These are phyloP conservation scores for Amphiduros pacificus DNA, from an alignment of 2,888 invertebrate genomes.

Conservation along the genomic window DNA sequence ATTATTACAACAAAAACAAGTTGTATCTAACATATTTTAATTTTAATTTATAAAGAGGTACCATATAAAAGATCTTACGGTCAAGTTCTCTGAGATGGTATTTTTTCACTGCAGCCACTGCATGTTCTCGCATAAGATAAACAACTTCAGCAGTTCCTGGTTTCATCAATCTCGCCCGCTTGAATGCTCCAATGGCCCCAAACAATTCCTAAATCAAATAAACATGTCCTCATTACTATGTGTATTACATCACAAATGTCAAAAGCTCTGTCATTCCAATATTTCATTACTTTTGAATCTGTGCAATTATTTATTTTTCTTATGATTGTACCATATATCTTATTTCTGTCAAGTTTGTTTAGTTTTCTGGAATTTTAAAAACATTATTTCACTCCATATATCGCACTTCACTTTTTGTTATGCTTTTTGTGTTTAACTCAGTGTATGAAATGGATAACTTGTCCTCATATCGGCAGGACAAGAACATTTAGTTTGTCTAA, in stretches of 20 bases:
- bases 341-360: too few relatives aligned
- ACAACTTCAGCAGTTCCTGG: constrained; percentile 90
- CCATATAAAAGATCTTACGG: too few relatives aligned
- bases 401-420: too few relatives aligned
- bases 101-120: constrained; percentile 85
- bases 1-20: too few relatives aligned
- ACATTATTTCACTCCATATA: too few relatives aligned
- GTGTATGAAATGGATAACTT: too few relatives aligned
- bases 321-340: neutral
- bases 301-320: neutral
- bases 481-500: neutral
- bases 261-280: neutral
- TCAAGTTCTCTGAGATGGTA: constrained; percentile 92
- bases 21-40: too few relatives aligned
- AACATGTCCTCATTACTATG: neutral
- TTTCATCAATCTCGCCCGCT: constrained; percentile 80
- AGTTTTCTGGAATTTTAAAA: too few relatives aligned
- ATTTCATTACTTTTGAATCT: neutral
- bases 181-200: constrained; percentile 86
- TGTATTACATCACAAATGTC: neutral
- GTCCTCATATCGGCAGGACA: too few relatives aligned
- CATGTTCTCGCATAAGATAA: constrained; percentile 82
- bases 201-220: constrained; percentile 75
- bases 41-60: too few relatives aligned
- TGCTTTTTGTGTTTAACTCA: too few relatives aligned